phyloP scores from a whole-genome alignment of 2,113 vertebrate genomes.

The Brachirus orientalis region DNA sequence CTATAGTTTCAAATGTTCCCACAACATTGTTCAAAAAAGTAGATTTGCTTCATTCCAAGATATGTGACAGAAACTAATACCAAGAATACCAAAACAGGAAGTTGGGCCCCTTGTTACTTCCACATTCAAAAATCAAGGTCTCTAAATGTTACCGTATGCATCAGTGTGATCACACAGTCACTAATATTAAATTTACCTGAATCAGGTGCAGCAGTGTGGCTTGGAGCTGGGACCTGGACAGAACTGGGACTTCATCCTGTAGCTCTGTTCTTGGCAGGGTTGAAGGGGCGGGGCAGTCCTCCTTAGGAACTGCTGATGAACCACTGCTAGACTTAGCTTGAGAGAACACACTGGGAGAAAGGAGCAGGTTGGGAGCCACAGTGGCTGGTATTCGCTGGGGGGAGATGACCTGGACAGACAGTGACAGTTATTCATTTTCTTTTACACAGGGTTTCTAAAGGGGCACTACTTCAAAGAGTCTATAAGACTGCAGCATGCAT shows the following conservation, averaged over 20 bases:
- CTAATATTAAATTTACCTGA: conserved; percentile 78
- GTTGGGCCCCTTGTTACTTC: no score
- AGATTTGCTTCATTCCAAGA: no score
- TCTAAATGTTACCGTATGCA: no score
- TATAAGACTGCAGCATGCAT: no score
- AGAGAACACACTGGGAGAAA: conserved; percentile 89
- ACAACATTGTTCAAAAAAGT: no score
- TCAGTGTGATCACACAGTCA: no score
- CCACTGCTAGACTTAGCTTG: conserved; percentile 68
- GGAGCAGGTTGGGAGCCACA: conserved; percentile 82
- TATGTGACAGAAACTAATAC: no score
- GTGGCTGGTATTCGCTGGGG: conserved; percentile 84
- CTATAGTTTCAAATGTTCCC: no score
- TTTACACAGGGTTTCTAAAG: no score
- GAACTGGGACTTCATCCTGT: conserved; percentile 55
- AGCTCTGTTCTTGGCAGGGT: conserved; percentile 10
- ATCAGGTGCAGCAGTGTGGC: conserved; percentile 88
- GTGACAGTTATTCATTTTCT: neutral
- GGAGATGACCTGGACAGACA: conserved; percentile 80
- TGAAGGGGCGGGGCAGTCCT: conserved; percentile 24
- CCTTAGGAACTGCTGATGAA: conserved; percentile 45
- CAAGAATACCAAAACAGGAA: no score
- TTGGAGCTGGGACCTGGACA: conserved; percentile 89
- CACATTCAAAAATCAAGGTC: no score
- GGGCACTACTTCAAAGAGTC: no score